A percentile compares a stretch with the other conserved stretches of the same genome.
Evolutionary conservation across 2,113 vertebrate species (phyloP).

Genomic region (Brachyistius frenatus): DNA sequence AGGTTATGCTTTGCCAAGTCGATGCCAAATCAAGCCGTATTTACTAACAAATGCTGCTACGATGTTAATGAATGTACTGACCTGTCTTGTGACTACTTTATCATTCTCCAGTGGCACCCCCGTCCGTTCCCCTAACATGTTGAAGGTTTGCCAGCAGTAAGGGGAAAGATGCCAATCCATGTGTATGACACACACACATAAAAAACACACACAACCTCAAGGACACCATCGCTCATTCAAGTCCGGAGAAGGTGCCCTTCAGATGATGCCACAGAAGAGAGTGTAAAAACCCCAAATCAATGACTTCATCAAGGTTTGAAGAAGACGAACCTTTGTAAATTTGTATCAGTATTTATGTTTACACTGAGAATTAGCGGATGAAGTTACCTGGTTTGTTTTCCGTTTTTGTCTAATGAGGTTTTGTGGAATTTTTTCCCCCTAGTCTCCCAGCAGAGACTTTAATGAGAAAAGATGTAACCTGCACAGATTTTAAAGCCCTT

Average conservation of each 20-base stretch:
- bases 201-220: conserved; percentile 73
- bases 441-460: neutral
- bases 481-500: neutral
- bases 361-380: neutral
- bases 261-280: conserved; percentile 43
- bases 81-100: conserved; percentile 81
- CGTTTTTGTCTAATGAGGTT: neutral
- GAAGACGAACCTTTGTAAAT: conserved; percentile 15
- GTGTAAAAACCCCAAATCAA: conserved; percentile 34
- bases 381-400: neutral
- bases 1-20: conserved; percentile 46
- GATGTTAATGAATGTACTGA: conserved; percentile 80
- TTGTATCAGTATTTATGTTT: conserved; percentile 10
- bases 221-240: conserved; percentile 84
- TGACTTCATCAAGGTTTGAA: conserved; percentile 38
- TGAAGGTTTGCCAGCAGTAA: conserved; percentile 82
- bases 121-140: conserved; percentile 71
- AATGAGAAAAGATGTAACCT: neutral
- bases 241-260: conserved; percentile 81
- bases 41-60: conserved; percentile 60
- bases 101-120: conserved; percentile 79
- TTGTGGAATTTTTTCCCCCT: neutral
- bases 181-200: conserved; percentile 69
- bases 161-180: conserved; percentile 85
- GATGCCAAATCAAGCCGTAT: conserved; percentile 51